Base-by-base conservation (phyloP, 2,797 vertebrate species). In the Tinamus major region DNA sequence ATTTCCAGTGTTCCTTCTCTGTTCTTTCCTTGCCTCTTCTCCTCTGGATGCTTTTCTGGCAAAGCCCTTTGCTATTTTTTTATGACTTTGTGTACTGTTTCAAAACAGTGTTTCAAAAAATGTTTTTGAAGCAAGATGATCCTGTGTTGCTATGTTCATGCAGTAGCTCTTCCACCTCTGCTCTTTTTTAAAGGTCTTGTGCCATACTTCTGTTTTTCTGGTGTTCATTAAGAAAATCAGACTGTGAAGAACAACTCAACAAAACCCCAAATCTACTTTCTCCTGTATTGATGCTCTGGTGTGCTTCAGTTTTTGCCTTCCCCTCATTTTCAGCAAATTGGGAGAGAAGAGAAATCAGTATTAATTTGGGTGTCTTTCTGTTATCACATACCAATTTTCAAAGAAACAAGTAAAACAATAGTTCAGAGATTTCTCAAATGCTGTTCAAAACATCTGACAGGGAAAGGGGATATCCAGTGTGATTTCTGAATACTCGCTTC, bases 1-100 rank as follows among this genome's bases (percentile, higher is more conserved):
- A 94, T 97, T 98, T 96, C 96, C 96, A 95, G 53, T 95, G 95
- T 92, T 97, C 89, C 95, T 97, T 96, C 95, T 97, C 93, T 96
- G 94, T 97, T 97, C 96, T 96, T 95, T 95, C 91, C 94, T 97
- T 97, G 92, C 91, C 71, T 91, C 89, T 93, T 95, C 87, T 96
- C 89, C 69, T 95, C 90, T 95, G 84, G 87, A 93, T 95, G 75
- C 85, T 83, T 92, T 95, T 88, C 86, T 95, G 94, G 86, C 96
- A 85, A 78, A 61, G 78, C 9, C 35, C 19, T 33, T 55, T 82
- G 85, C 92, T 91, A 77, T 91, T 93, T 92, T 61, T 93, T 94
- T 94, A 95, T 93, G 65, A 85, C 93, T 94, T 95, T 96, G 91
- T 88, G 77, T 91, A 79, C 85, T 86, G 49, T 94, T 96, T 96